Evolutionary conservation across 2,888 invertebrate genomes (phyloP).

Genomic region (Drosophila quasianomalipes): DNA sequence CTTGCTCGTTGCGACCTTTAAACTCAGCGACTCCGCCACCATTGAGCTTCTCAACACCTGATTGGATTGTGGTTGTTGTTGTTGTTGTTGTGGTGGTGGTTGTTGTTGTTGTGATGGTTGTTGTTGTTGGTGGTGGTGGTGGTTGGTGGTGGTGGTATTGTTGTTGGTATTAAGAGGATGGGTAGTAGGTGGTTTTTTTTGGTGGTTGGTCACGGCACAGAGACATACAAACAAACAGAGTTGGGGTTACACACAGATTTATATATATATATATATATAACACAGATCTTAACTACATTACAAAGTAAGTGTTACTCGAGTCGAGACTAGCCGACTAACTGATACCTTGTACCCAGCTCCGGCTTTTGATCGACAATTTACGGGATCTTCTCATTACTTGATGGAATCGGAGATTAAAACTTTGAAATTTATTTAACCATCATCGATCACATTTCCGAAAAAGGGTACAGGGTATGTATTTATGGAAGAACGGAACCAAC

Average conservation of each 20-base stretch:
- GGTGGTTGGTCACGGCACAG: slow-evolving; percentile 43
- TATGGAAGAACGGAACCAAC: background rate
- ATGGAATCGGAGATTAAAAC: background rate
- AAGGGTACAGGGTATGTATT: background rate
- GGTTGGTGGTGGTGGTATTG: slow-evolving; percentile 83
- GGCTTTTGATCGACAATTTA: background rate
- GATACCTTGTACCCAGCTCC: slow-evolving; percentile 16
- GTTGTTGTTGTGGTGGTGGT: slow-evolving; percentile 69
- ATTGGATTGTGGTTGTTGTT: slow-evolving; percentile 23
- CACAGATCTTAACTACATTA: slow-evolving; percentile 8
- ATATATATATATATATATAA: slow-evolving; percentile 1
- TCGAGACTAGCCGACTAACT: slow-evolving; percentile 18
- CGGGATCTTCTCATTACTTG: background rate
- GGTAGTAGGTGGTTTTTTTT: slow-evolving; percentile 60
- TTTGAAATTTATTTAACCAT: background rate
- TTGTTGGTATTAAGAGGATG: slow-evolving; percentile 20
- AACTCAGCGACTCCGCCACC: slow-evolving; percentile 89
- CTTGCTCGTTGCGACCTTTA: slow-evolving; percentile 88
- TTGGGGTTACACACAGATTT: slow-evolving; percentile 42
- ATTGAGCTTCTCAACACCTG: slow-evolving; percentile 88
- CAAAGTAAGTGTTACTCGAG: slow-evolving; percentile 7
- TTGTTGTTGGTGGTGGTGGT: slow-evolving; percentile 1
- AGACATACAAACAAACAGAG: slow-evolving; percentile 61
- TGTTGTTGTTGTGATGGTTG: slow-evolving; percentile 11
- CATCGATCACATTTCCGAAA: background rate